Base-by-base conservation (phyloP, 1,140 invertebrate genomes). In the Microplitis demolitor region DNA sequence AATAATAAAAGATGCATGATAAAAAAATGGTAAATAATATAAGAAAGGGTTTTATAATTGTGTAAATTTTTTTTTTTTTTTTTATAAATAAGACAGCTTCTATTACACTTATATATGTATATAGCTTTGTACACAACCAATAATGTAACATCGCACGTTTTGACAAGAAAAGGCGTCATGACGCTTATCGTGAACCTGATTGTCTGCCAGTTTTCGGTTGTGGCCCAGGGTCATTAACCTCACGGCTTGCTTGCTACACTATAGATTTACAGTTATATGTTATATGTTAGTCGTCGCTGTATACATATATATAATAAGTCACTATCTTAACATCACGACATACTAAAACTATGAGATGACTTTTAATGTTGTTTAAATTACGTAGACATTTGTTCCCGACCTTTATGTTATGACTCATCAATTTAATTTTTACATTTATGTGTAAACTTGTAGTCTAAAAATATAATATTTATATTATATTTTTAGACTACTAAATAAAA, bases 161-260 rank as follows among this genome's bases (percentile, higher is more conserved):
- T 58, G 56, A 24, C 56, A 58, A 58, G 14, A 33, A 31, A 58
- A 58, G 16, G 14, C 56, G 24, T 58, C 56, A 58, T 31, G 24
- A 24, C 16, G 56, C 56, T 58, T 58, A 58, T 58, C 56, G 16
- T 24, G 56, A 58, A 31, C 24, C 56, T 58, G 56, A 58, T 58
- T 58, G 56, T 58, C 56, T 58, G 56, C 24, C 56, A 58, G 56
- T 45, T 68, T 68, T 68, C 51, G 66, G 66, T 33, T 68, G 51
- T 68, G 31, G 31, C 66, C 51, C 51, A 33, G 66, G 66, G 66
- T 68, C 66, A 16, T 68, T 68, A 68, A 68, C 66, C 66, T 45
- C 39, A 45, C 11, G 39, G 39, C 39, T 45, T 45, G 66, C 53
- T 51, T 51, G 51, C 31, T 53, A 68, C 66, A 14, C 39, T 45